Evolutionary conservation across 2,888 invertebrate genomes (phyloP).

Genomic region (Cantharis rustica): DNA sequence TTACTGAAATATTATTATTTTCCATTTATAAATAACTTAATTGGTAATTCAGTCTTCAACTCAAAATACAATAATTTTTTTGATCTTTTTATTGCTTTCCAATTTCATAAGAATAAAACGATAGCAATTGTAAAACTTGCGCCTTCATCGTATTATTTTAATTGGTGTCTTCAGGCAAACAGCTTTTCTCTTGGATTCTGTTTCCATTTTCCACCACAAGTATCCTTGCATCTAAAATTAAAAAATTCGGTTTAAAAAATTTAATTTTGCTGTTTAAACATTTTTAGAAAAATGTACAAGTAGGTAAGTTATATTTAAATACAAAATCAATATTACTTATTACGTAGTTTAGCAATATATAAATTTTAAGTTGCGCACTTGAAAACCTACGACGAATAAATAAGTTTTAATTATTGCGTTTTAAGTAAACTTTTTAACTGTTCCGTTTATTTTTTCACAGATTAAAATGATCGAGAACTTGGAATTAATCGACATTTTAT

Average conservation of each 20-base stretch:
- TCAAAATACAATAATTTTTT: background rate
- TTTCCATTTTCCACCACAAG: slow-evolving; percentile 28
- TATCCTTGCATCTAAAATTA: slow-evolving; percentile 20
- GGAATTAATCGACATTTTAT: too few species aligned
- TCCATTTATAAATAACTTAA: background rate
- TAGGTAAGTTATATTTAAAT: background rate
- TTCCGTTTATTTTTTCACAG: background rate
- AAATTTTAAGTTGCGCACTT: background rate
- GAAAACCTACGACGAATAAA: background rate
- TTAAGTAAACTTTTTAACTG: too few species aligned
- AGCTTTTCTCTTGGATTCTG: slow-evolving; percentile 16
- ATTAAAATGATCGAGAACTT: background rate
- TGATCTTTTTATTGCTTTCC: background rate
- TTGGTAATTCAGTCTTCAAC: background rate
- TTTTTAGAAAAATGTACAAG: too few species aligned
- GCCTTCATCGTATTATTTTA: background rate
- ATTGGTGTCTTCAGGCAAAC: slow-evolving; percentile 32
- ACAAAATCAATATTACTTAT: background rate
- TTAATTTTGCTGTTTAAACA: too few species aligned
- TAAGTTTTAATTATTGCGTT: too few species aligned
- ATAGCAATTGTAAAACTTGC: background rate
- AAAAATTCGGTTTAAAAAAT: background rate
- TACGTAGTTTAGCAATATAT: background rate
- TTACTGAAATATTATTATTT: background rate
- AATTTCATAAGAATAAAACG: background rate